Evolutionary conservation across 53 echinoderm and acorn worm genomes (phyloP).

Genomic region (Holothuria leucospilota): DNA sequence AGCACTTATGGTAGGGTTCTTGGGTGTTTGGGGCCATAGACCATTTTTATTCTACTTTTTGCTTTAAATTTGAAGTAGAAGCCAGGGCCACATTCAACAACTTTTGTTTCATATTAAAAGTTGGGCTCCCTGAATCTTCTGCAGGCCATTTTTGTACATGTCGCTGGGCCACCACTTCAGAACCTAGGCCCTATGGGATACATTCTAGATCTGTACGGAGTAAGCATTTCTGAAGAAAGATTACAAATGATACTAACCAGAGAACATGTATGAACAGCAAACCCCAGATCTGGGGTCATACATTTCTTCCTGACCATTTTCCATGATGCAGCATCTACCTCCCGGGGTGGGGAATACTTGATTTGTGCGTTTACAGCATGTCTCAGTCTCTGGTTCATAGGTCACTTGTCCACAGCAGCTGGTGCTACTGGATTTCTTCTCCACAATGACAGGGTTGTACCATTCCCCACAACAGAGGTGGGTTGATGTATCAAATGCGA

Average conservation of each 20-base stretch:
- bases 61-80: too few relatives aligned
- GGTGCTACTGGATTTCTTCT: slow-evolving; percentile 38
- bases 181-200: too few relatives aligned
- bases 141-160: too few relatives aligned
- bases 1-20: too few relatives aligned
- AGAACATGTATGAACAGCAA: slow-evolving; percentile 52
- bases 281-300: slow-evolving; percentile 58
- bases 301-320: slow-evolving; percentile 40
- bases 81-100: too few relatives aligned
- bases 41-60: too few relatives aligned
- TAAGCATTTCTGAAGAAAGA: too few relatives aligned
- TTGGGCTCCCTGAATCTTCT: too few relatives aligned
- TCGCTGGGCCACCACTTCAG: too few relatives aligned
- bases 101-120: too few relatives aligned
- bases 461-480: slow-evolving; percentile 76
- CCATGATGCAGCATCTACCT: slow-evolving; percentile 29
- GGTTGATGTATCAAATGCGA: slow-evolving; percentile 60
- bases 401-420: slow-evolving; percentile 72
- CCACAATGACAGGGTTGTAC: neutral
- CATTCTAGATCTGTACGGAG: too few relatives aligned
- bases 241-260: neutral
- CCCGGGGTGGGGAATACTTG: slow-evolving; percentile 19
- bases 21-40: too few relatives aligned
- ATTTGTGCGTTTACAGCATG: slow-evolving; percentile 70
- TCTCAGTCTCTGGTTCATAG: slow-evolving; percentile 69